These are phyloP conservation scores for Macrosoma leucophasiata DNA, from an alignment of 2,888 invertebrate species.

Conservation along the genomic window DNA sequence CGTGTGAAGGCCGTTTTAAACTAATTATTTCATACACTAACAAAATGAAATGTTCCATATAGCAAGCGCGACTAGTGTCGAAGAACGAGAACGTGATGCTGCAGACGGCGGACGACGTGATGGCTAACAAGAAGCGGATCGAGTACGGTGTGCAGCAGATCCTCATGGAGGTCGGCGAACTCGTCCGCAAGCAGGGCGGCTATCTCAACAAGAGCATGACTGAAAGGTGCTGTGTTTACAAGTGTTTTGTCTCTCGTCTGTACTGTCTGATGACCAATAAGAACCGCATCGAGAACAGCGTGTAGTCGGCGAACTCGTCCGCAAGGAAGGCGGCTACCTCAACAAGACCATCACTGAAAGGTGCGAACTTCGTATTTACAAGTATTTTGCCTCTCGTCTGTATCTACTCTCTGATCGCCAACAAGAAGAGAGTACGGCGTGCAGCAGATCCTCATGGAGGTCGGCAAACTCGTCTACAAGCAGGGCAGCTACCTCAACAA, in stretches of 20 bases:
- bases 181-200: conserved; percentile 77
- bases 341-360: no score
- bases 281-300: no score
- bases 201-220: conserved; percentile 80
- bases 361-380: no score
- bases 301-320: no score
- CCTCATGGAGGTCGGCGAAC: conserved; percentile 82
- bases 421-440: conserved; percentile 90
- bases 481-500: conserved; percentile 80
- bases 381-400: no score
- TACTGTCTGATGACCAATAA: no score
- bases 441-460: conserved; percentile 85
- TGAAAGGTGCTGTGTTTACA: conserved; percentile 56
- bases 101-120: conserved; percentile 88
- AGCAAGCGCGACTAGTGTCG: no score
- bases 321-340: no score
- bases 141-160: conserved; percentile 91
- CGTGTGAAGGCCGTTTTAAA: no score
- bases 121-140: conserved; percentile 88
- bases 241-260: no score
- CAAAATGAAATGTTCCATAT: no score
- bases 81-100: conserved; percentile 87
- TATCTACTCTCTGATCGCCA: conserved; percentile 89
- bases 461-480: conserved; percentile 78
- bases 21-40: no score